Conservation (phyloP, 1,140 invertebrate genomes). For the Camponotus vicinus region DNA sequence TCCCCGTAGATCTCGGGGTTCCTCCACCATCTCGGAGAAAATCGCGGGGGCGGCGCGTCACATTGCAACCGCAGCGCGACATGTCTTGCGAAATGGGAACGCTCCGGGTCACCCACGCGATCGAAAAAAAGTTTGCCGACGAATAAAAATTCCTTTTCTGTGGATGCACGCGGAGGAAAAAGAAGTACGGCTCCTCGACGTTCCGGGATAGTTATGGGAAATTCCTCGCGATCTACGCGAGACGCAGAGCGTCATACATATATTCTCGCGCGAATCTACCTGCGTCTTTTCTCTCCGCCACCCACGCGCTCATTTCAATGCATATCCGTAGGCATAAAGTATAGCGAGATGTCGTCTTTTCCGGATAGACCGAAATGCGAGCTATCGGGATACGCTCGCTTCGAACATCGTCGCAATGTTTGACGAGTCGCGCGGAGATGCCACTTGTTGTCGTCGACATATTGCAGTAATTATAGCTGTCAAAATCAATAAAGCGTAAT, state of each 20-base stretch:
- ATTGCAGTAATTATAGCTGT: background rate
- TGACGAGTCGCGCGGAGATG: slow-evolving; percentile 9
- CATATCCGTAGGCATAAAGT: slow-evolving; percentile 65
- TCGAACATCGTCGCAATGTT: slow-evolving; percentile 19
- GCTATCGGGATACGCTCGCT: slow-evolving; percentile 56
- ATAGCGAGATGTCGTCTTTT: slow-evolving; percentile 64
- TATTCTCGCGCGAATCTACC: slow-evolving; percentile 69
- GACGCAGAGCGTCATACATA: slow-evolving; percentile 20
- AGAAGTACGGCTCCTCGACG: background rate
- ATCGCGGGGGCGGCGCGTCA: slow-evolving; percentile 71
- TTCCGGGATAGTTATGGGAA: slow-evolving; percentile 34
- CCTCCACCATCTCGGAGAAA: slow-evolving; percentile 66
- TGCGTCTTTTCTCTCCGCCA: slow-evolving; percentile 68
- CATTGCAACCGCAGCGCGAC: slow-evolving; percentile 58
- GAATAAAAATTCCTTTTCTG: slow-evolving; percentile 31
- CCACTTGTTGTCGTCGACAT: slow-evolving; percentile 14
- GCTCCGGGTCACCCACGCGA: slow-evolving; percentile 62
- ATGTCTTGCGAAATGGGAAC: slow-evolving; percentile 70
- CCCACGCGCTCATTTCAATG: slow-evolving; percentile 72
- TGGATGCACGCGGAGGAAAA: background rate
- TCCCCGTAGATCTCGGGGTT: slow-evolving; percentile 53
- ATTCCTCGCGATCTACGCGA: slow-evolving; percentile 54
- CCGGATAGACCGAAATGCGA: slow-evolving; percentile 32
- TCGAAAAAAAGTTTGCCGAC: slow-evolving; percentile 15
- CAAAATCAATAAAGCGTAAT: slow-evolving; percentile 1